Evolutionary conservation across 2,888 invertebrate genomes (phyloP), one percentile per base, ranked within the genome.

Genomic region (Heliconius aoede): DNA sequence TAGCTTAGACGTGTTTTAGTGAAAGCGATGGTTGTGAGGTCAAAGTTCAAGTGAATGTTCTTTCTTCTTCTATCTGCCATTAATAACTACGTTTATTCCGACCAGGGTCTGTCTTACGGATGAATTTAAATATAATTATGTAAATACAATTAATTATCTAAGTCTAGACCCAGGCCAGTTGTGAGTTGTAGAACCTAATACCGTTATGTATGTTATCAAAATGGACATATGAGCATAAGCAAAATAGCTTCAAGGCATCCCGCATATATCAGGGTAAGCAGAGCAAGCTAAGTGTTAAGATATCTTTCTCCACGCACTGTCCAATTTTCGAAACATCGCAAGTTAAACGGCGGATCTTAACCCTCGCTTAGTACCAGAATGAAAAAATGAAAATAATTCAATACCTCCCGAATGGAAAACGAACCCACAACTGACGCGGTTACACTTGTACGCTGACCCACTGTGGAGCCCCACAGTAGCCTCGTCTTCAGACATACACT

Each of bases 1-100:
- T 18, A 61, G 26, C 28, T 61, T 13, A 8, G 26, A 32, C 64
- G 21, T 64, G 32, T 21, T 24, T 65, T n/a, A 15, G 24, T 36
- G n/a, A 65, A 65, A 65, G 55, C n/a, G n/a, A n/a, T 11, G 55
- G 55, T 3, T 55, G n/a, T 55, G 55, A n/a, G 55, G 4, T 55
- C n/a, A 55, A 55, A 55, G 55, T 55, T 55, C n/a, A 55, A n/a
- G 55, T 55, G n/a, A 55, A 55, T 55, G n/a, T 55, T 55, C 46
- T 55, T n/a, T n/a, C 55, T 46, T 46, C 13, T 51, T 21, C 9
- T 51, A 51, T 3, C 51, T 51, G 21, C n/a, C 11, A n/a, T 55
- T 55, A n/a, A 55, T 55, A 55, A 55, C n/a, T 9, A n/a, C 11
- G 8, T 55, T n/a, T n/a, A n/a, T n/a, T 4, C n/a, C n/a, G n/a